A percentile compares a stretch with the other conserved stretches of the same genome.
Evolutionary conservation across 2,113 vertebrate species (phyloP).

Genomic region (Pygoscelis adeliae): DNA sequence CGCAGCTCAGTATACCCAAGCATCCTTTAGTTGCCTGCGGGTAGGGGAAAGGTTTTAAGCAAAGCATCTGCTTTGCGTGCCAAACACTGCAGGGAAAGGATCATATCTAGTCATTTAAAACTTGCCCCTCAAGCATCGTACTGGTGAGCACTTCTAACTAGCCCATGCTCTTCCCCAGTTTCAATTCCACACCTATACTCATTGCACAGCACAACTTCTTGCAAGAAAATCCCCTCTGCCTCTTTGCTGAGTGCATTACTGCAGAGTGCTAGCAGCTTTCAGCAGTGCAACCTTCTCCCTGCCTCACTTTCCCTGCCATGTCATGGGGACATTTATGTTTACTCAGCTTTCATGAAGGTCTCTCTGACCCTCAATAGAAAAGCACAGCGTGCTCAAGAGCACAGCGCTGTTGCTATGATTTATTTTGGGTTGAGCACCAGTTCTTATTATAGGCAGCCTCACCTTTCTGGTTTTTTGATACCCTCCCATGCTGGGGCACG

Average conservation of each 20-base stretch:
- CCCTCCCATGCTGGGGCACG: neutral
- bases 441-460: neutral
- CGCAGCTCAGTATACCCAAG: neutral
- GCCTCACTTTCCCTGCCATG: neutral
- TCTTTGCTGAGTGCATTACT: neutral
- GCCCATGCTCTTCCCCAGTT: neutral
- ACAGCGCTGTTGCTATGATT: neutral
- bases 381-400: neutral
- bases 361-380: neutral
- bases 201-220: neutral
- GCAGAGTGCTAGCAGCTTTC: neutral
- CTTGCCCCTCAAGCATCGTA: neutral
- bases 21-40: neutral
- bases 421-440: neutral
- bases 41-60: neutral
- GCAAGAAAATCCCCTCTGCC: neutral
- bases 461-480: neutral
- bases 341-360: neutral
- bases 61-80: neutral
- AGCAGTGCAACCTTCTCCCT: neutral
- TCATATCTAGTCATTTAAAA: neutral
- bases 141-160: neutral
- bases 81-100: neutral
- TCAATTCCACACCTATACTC: neutral
- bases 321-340: neutral